A percentile compares a stretch with the other conserved stretches of the same genome.
phyloP scores from a whole-genome alignment of 1,140 invertebrate genomes.

The Drosophila gunungcola region DNA sequence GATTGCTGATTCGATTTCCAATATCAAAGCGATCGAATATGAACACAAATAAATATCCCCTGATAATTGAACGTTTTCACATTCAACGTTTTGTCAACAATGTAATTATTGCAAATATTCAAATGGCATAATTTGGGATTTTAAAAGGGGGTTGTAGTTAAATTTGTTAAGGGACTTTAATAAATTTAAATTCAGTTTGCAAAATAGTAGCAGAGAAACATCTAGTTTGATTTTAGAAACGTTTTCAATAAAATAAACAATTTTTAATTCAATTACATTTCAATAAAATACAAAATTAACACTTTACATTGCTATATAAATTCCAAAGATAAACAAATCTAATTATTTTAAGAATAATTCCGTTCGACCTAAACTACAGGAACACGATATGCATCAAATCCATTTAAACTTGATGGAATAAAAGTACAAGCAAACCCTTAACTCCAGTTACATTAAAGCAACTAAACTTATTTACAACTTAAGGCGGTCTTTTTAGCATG shows the following conservation, averaged over 20 bases:
- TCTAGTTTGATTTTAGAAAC: too few relatives aligned
- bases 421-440: slow-evolving; percentile 1
- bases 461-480: slow-evolving; percentile 32
- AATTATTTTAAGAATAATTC: too few relatives aligned
- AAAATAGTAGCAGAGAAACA: not conserved
- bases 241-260: too few relatives aligned
- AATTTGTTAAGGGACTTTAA: not conserved
- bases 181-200: not conserved
- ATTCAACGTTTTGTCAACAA: slow-evolving; percentile 24
- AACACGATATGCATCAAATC: slow-evolving; percentile 2
- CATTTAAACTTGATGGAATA: not conserved
- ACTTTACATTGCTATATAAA: too few relatives aligned
- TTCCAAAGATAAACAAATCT: too few relatives aligned
- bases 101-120: slow-evolving; percentile 38
- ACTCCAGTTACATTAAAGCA: slow-evolving; percentile 15
- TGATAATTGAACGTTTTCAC: slow-evolving; percentile 18
- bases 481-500: not conserved
- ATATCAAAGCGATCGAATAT: slow-evolving; percentile 32
- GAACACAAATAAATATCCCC: slow-evolving; percentile 20
- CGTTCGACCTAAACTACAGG: not conserved
- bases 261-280: too few relatives aligned
- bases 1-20: slow-evolving; percentile 37
- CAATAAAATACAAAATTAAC: too few relatives aligned
- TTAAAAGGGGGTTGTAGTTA: not conserved
- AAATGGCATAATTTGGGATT: slow-evolving; percentile 12